These are phyloP conservation scores for Drosophila fungiperda DNA, from an alignment of 2,888 invertebrate genomes.

Conservation along the genomic window DNA sequence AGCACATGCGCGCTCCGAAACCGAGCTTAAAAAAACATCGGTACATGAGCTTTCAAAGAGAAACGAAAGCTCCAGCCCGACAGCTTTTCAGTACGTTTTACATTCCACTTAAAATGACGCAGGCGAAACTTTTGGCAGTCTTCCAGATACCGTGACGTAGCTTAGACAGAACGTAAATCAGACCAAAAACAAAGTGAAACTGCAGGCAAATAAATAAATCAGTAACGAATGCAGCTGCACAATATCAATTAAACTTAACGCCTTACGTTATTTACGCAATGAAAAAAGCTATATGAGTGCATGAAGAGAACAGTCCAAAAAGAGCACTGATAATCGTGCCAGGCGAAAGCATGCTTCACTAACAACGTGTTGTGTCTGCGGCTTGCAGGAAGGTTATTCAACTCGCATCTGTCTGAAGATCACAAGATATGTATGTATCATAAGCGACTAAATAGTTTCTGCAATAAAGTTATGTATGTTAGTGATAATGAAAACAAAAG, in stretches of 20 bases:
- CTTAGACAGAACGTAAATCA: constrained; percentile 51
- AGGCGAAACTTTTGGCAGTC: constrained; percentile 65
- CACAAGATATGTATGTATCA: constrained; percentile 20
- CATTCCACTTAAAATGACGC: constrained; percentile 49
- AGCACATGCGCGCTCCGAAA: constrained; percentile 34
- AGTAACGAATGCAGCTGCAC: constrained; percentile 2
- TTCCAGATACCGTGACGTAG: constrained; percentile 63
- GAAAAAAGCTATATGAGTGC: constrained; percentile 45
- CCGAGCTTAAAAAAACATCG: constrained; percentile 51
- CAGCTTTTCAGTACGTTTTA: constrained; percentile 55
- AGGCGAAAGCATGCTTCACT: constrained; percentile 39
- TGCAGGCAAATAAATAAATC: constrained; percentile 3
- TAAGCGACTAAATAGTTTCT: constrained; percentile 8
- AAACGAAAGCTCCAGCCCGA: constrained; percentile 38
- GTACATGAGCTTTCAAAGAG: constrained; percentile 48
- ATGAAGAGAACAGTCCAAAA: constrained; percentile 25
- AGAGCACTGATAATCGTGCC: constrained; percentile 43
- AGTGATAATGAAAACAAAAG: background rate
- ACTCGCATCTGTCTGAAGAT: constrained; percentile 29
- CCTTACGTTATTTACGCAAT: constrained; percentile 13
- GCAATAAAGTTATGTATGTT: constrained; percentile 2
- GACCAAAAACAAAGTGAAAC: constrained; percentile 10
- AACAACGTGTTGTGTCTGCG: constrained; percentile 32
- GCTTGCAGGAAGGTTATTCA: constrained; percentile 57
- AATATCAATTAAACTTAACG: constrained; percentile 15